Conservation (phyloP, 2,113 vertebrate species). For the Paradisaea rubra region DNA sequence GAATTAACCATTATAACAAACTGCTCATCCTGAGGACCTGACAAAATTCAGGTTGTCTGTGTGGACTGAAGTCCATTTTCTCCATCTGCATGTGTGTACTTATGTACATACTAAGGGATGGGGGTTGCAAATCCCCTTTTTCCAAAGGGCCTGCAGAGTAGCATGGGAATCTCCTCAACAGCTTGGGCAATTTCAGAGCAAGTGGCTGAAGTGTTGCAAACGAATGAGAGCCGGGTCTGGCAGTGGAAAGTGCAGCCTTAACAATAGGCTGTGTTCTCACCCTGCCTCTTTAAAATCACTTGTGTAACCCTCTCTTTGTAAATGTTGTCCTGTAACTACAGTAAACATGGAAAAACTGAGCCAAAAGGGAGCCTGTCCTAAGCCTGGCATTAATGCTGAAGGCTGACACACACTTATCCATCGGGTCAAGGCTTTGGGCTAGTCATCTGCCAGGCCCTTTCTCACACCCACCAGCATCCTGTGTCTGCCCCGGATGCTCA, state of each 20-base stretch:
- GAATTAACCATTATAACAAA: background rate
- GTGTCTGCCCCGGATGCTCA: background rate
- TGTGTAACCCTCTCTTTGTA: background rate
- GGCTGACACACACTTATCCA: background rate
- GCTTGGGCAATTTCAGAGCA: background rate
- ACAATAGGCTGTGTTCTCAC: background rate
- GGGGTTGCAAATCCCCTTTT: background rate
- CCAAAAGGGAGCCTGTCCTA: background rate
- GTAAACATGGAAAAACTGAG: background rate
- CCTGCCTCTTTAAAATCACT: background rate
- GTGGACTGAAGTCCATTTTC: background rate
- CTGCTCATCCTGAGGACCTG: background rate
- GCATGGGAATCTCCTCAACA: background rate
- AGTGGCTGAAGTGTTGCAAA: background rate
- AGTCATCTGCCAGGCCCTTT: background rate
- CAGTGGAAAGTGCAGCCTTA: background rate
- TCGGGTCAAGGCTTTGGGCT: background rate
- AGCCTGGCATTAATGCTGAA: background rate
- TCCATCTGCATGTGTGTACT: background rate
- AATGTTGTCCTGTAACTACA: slow-evolving; percentile 2
- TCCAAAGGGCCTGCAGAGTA: background rate
- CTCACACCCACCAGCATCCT: slow-evolving; percentile 57
- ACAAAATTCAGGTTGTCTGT: background rate
- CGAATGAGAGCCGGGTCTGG: background rate
- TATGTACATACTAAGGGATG: accelerated